phyloP scores from a whole-genome alignment of 2,113 vertebrate genomes.

The Isichthys henryi region DNA sequence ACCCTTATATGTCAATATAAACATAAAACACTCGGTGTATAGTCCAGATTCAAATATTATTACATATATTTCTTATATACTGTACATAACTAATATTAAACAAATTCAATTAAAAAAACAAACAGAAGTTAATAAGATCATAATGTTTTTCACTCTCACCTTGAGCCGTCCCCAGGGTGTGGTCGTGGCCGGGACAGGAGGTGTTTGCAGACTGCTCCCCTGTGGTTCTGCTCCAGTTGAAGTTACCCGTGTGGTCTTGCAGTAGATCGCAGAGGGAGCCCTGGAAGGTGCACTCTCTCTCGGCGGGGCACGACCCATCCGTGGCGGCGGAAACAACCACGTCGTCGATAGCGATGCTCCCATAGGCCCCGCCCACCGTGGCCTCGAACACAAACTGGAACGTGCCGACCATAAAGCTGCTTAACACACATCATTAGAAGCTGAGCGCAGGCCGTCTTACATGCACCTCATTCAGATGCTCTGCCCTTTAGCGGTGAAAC shows the following conservation, averaged over 20 bases:
- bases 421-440: neutral
- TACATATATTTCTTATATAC: neutral
- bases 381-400: conserved; percentile 62
- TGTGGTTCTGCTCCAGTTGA: conserved; percentile 49
- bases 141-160: conserved; percentile 36
- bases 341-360: conserved; percentile 57
- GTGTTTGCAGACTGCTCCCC: conserved; percentile 43
- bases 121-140: neutral
- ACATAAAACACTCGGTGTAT: neutral
- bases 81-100: neutral
- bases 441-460: neutral
- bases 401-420: neutral
- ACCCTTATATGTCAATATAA: neutral
- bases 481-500: neutral
- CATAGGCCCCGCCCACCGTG: conserved; percentile 40
- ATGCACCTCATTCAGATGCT: neutral
- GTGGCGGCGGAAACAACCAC: conserved; percentile 38
- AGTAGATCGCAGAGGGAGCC: conserved; percentile 58
- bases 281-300: conserved; percentile 66
- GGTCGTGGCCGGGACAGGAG: conserved; percentile 50
- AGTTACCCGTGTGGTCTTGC: conserved; percentile 32
- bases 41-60: neutral
- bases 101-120: neutral
- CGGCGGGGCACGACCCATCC: conserved; percentile 51
- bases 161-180: conserved; percentile 59